Conservation (phyloP, 2,113 vertebrate genomes). For the Rhinopomastus cyanomelas region DNA sequence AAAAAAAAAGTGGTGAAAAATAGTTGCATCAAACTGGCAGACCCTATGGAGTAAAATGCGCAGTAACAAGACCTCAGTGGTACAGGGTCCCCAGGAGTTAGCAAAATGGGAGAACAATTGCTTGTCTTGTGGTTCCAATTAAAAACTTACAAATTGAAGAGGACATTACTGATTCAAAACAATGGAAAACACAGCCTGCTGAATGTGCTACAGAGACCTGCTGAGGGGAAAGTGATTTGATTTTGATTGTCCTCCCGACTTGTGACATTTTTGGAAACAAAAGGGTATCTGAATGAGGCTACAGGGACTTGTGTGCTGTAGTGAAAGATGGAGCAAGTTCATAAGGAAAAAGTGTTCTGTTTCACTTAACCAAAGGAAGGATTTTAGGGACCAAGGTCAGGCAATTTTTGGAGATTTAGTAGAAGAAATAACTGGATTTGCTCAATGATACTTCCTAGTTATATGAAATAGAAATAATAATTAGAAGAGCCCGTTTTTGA, state of each 20-base stretch:
- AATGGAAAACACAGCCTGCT: constrained; percentile 44
- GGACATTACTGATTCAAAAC: constrained; percentile 29
- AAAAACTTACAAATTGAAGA: constrained; percentile 56
- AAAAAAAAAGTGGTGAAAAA: not conserved
- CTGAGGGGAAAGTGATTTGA: constrained; percentile 48
- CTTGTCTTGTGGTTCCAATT: constrained; percentile 49
- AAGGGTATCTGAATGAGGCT: not conserved
- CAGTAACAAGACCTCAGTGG: not conserved
- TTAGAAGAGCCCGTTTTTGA: not conserved
- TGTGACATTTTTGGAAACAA: constrained; percentile 37
- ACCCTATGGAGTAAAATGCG: not conserved
- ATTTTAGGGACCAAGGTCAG: not conserved
- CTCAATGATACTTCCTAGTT: not conserved
- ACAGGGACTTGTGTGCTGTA: not conserved
- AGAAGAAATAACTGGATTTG: not conserved
- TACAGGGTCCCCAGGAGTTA: not conserved
- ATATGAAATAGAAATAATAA: not conserved
- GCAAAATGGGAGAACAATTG: constrained; percentile 34
- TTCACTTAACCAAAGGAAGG: not conserved
- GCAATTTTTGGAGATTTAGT: not conserved
- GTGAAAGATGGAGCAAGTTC: not conserved
- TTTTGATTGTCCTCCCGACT: constrained; percentile 52
- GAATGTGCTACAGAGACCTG: not conserved
- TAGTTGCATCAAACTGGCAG: not conserved
- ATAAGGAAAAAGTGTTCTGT: not conserved